Evolutionary conservation across 2,797 vertebrate genomes (phyloP), one percentile per base, ranked within the genome.

Genomic region (Pipistrellus kuhlii): DNA sequence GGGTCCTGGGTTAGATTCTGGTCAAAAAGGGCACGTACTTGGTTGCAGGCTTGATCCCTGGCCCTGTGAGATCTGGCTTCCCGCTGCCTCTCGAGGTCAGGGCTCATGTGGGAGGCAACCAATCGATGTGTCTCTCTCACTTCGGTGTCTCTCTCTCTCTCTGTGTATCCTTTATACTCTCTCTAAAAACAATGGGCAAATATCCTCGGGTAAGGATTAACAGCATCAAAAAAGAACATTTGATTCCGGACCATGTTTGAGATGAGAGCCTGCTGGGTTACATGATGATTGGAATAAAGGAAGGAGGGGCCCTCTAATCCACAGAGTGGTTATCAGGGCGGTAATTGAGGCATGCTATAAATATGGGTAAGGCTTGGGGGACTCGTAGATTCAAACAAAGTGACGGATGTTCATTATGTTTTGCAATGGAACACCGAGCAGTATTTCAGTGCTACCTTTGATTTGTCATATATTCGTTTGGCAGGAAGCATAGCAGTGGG

Each of bases 341-440:
- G 35, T 48, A 0, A 88, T 92, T 77, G 57, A 90, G 62, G 64
- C 77, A 6, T 64, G 64, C 92, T 78, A 0, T 57, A 30, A 68
- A 32, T 85, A 80, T 92, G 68, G 69, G 75, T 66, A 53, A 88
- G 94, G 17, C 27, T 32, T 46, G 27, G 89, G 69, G 90, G 73
- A 82, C 59, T 18, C 48, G 48, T 0, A 13, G 86, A 84, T 93
- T 0, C 3, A 0, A 0, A 71, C 88, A 68, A 55, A 90, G 20
- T 11, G 69, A 51, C 0, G 0, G 80, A 72, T 35, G 53, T 18
- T 93, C 21, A 44, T 94, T 83, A 41, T 7, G 21, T 76, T 94
- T 95, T 97, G 85, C 44, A 38, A 2, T 13, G 9, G 48, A 81
- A 88, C 69, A 81, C 71, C 1, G 1, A 66, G 30, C 85, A 0